phyloP scores from a whole-genome alignment of 2,797 vertebrate species.

The Euphonia xanthogaster region DNA sequence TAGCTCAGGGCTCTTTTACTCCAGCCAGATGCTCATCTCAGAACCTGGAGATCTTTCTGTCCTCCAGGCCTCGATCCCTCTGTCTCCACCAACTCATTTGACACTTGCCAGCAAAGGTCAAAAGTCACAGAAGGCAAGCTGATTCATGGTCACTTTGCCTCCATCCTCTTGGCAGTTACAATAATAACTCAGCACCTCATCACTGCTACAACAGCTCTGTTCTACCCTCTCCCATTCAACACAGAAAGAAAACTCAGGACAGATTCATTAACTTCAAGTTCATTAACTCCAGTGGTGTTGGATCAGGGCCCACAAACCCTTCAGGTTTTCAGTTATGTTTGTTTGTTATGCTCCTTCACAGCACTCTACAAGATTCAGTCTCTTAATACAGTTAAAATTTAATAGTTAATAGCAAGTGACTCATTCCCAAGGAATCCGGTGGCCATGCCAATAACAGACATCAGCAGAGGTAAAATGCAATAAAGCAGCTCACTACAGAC shows the following conservation, averaged over 20 bases:
- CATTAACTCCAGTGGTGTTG: not conserved
- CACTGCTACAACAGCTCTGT: not conserved
- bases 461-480: not conserved
- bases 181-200: not conserved
- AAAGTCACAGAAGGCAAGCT: not conserved
- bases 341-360: not conserved
- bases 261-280: not conserved
- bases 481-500: not conserved
- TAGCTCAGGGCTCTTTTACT: not conserved
- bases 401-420: conserved; percentile 62
- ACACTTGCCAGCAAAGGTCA: not conserved
- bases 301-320: not conserved
- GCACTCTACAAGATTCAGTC: not conserved
- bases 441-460: not conserved
- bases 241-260: not conserved
- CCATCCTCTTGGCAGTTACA: not conserved
- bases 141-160: not conserved
- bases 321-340: not conserved
- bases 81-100: not conserved
- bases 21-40: not conserved
- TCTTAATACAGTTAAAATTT: conserved; percentile 57
- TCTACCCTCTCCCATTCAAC: not conserved
- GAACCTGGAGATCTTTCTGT: not conserved
- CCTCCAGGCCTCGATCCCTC: not conserved
- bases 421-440: conserved; percentile 28